Conservation (phyloP, 2,113 vertebrate genomes). For the Neogobius melanostomus region DNA sequence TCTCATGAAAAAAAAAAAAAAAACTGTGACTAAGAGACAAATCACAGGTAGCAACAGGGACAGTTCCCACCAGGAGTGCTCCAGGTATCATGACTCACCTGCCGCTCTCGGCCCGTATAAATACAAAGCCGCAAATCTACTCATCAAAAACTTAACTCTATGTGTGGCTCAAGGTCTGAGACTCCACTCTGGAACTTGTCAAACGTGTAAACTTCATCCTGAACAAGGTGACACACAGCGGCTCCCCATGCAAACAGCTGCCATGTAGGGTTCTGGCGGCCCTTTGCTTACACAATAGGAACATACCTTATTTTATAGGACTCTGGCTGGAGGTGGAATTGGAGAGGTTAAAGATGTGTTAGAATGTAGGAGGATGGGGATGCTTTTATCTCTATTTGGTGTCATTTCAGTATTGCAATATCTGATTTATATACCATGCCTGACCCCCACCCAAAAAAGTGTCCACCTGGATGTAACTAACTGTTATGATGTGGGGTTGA, state of each 20-base stretch:
- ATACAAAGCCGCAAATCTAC: background rate
- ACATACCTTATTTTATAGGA: background rate
- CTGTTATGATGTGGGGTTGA: too few species aligned
- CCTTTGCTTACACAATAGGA: background rate
- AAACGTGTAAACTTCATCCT: conserved; percentile 2
- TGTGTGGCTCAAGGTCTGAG: conserved; percentile 4
- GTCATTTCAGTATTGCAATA: too few species aligned
- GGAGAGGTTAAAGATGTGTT: background rate
- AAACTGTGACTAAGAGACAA: conserved; percentile 1
- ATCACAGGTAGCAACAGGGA: background rate
- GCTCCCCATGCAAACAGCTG: background rate
- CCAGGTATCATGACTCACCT: background rate
- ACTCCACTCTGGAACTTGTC: background rate
- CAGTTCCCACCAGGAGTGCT: background rate
- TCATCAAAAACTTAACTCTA: background rate
- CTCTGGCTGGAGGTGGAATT: background rate
- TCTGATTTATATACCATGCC: too few species aligned
- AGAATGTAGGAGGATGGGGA: background rate
- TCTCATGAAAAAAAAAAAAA: too few species aligned
- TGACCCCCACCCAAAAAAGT: too few species aligned
- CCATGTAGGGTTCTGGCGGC: background rate
- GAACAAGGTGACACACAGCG: conserved; percentile 2
- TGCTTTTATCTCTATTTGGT: background rate
- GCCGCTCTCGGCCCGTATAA: background rate
- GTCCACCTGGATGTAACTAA: too few species aligned